phyloP scores from a whole-genome alignment of 2,888 invertebrate species.

The Enchytraeus crypticus region DNA sequence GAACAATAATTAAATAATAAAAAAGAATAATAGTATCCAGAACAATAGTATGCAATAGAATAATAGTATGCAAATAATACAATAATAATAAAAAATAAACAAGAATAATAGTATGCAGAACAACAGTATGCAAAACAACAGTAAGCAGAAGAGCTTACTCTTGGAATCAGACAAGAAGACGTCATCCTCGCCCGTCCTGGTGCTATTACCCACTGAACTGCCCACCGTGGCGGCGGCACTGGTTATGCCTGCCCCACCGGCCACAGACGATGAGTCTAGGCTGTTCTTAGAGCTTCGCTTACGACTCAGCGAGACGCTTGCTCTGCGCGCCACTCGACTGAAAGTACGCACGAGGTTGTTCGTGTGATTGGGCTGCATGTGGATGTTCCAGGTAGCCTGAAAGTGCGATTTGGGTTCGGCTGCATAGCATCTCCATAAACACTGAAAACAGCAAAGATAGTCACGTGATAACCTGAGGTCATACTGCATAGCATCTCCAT shows the following conservation, averaged over 20 bases:
- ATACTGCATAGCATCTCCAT: slow-evolving; percentile 70
- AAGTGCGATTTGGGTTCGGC: slow-evolving; percentile 67
- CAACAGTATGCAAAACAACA: too few relatives aligned
- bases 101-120: neutral
- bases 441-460: slow-evolving; percentile 54
- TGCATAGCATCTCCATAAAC: slow-evolving; percentile 68
- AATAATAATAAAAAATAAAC: neutral
- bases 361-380: slow-evolving; percentile 52
- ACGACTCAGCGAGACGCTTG: neutral
- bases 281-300: slow-evolving; percentile 1
- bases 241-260: slow-evolving; percentile 8
- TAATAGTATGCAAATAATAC: neutral
- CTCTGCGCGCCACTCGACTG: slow-evolving; percentile 4
- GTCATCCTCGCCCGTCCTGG: neutral
- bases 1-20: too few relatives aligned
- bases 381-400: slow-evolving; percentile 67
- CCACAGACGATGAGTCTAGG: neutral
- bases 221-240: neutral
- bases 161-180: slow-evolving; percentile 2
- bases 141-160: slow-evolving; percentile 2
- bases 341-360: slow-evolving; percentile 2
- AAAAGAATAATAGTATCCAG: too few relatives aligned
- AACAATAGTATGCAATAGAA: too few relatives aligned
- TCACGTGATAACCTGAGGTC: too few relatives aligned
- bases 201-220: slow-evolving; percentile 3